Conservation (phyloP, 2,888 invertebrate genomes). For the Epistrophella euchroma region DNA sequence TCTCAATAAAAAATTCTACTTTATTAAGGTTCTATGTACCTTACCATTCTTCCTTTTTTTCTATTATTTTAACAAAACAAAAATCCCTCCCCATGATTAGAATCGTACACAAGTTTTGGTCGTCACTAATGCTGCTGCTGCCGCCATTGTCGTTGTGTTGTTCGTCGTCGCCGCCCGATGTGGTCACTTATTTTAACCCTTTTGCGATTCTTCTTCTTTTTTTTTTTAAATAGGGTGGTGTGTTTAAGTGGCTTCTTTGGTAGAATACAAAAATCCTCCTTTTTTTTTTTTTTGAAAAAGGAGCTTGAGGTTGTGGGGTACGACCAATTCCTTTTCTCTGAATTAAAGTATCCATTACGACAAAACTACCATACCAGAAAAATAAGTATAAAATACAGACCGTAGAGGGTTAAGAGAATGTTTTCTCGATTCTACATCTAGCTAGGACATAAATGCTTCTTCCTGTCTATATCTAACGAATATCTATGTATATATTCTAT, state of each 20-base stretch:
- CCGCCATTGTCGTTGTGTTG: background rate
- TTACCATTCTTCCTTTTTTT: background rate
- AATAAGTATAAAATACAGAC: conserved; percentile 24
- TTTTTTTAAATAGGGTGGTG: background rate
- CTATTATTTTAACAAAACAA: conserved; percentile 4
- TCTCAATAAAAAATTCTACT: conserved; percentile 70
- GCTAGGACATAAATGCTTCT: background rate
- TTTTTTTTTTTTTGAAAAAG: background rate
- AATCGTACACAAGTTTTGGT: conserved; percentile 52
- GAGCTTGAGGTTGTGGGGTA: conserved; percentile 5
- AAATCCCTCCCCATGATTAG: conserved; percentile 33
- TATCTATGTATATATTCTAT: background rate
- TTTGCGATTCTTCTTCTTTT: background rate
- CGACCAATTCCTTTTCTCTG: conserved; percentile 41
- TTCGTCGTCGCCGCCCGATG: background rate
- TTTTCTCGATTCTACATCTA: conserved; percentile 1
- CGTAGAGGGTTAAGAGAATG: conserved; percentile 14
- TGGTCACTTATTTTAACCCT: conserved; percentile 41
- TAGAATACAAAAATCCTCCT: background rate
- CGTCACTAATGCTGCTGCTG: background rate
- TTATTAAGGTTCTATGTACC: conserved; percentile 39
- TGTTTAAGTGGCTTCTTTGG: conserved; percentile 20
- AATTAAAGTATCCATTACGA: conserved; percentile 71
- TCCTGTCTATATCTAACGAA: background rate
- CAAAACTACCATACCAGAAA: conserved; percentile 5